These are phyloP conservation scores for Apodemus agrarius DNA, from an alignment of 2,797 vertebrate species.

Conservation along the genomic window DNA sequence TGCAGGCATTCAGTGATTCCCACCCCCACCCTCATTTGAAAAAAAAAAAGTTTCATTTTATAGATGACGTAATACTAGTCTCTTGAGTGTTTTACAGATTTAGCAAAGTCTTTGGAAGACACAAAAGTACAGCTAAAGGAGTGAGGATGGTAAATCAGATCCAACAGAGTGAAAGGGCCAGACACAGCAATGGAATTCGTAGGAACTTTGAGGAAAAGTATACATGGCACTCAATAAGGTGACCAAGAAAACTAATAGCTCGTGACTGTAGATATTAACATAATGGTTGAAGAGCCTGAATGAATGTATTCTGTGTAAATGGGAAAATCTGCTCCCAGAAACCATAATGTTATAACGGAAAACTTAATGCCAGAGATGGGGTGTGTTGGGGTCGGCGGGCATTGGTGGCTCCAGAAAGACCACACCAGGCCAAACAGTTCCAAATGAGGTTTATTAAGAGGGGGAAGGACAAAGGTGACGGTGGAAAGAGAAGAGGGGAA, in stretches of 20 bases:
- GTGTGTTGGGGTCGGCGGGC: not conserved
- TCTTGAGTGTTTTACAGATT: not conserved
- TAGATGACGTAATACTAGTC: not conserved
- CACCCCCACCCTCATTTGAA: fast-evolving
- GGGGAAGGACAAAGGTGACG: too few relatives aligned
- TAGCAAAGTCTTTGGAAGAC: not conserved
- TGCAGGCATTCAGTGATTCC: not conserved
- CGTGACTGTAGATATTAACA: not conserved
- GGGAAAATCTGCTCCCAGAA: not conserved
- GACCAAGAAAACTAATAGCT: not conserved
- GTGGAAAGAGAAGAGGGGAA: too few relatives aligned
- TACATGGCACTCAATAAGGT: not conserved
- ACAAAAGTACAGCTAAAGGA: not conserved
- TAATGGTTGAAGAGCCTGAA: not conserved
- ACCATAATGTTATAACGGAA: not conserved
- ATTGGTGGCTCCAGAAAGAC: too few relatives aligned
- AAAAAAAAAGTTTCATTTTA: not conserved
- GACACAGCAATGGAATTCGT: not conserved
- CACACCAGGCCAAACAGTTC: too few relatives aligned
- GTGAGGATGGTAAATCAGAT: not conserved
- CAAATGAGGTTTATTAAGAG: too few relatives aligned
- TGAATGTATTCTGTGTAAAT: not conserved
- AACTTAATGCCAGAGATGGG: not conserved
- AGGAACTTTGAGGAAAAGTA: not conserved
- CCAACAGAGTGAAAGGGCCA: not conserved